Percentiles rank a stretch among this genome's conserved stretches.
Conservation (phyloP, 2,113 vertebrate species). For the Cynocephalus volans region DNA sequence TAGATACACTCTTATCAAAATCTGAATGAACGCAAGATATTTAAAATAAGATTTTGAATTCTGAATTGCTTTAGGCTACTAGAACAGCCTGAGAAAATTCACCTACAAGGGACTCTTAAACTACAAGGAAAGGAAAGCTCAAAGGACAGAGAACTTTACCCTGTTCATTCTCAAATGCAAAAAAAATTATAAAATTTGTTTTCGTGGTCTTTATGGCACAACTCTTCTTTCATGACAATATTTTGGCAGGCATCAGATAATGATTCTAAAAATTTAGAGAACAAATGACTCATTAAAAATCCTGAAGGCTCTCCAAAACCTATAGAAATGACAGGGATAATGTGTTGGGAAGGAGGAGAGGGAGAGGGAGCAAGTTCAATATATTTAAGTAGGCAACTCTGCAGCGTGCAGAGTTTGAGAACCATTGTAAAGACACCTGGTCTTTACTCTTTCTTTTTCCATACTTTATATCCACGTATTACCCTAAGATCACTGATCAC, state of each 20-base stretch:
- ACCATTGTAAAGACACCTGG: background rate
- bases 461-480: background rate
- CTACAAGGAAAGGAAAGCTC: background rate
- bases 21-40: background rate
- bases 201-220: background rate
- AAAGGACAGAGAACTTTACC: background rate
- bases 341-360: background rate
- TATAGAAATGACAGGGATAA: background rate
- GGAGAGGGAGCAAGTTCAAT: background rate
- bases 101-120: constrained; percentile 1
- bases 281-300: background rate
- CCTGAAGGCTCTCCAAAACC: background rate
- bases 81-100: constrained; percentile 57
- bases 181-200: background rate
- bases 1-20: constrained; percentile 65
- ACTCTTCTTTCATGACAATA: background rate
- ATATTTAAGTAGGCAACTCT: background rate
- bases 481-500: background rate
- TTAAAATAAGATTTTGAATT: constrained; percentile 67
- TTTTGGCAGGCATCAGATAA: constrained; percentile 2
- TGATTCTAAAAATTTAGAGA: background rate
- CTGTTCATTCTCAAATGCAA: background rate
- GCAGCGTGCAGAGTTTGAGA: background rate
- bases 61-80: constrained; percentile 29
- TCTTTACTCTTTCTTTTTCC: background rate